Evolutionary conservation across 30 jellyfish, hydroid and myxozoan genomes (phyloP).

Genomic region (Turritopsis dohrnii): DNA sequence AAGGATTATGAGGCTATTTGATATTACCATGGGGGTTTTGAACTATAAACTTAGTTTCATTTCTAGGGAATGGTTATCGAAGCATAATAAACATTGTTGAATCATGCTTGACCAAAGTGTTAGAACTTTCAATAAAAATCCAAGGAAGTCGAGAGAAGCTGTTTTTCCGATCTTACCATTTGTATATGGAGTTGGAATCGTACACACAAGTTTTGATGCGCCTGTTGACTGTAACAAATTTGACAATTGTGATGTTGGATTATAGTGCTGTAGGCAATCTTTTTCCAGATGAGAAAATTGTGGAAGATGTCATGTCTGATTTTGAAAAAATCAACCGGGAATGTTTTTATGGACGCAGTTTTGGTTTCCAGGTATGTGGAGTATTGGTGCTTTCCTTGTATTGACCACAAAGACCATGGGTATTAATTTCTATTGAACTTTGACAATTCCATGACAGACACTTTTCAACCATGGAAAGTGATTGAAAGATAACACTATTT

Average conservation of each 20-base stretch:
- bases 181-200: slow-evolving; percentile 83
- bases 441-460: no score
- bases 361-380: slow-evolving; percentile 86
- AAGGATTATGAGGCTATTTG: no score
- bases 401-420: no score
- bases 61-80: slow-evolving; percentile 83
- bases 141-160: slow-evolving; percentile 57
- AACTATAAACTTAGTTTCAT: no score
- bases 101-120: slow-evolving; percentile 56
- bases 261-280: slow-evolving; percentile 50
- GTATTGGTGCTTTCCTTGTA: not conserved
- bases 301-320: slow-evolving; percentile 64
- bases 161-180: slow-evolving; percentile 79
- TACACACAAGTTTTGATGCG: slow-evolving; percentile 60
- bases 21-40: no score
- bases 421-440: no score
- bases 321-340: slow-evolving; percentile 83
- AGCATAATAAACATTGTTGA: slow-evolving; percentile 62
- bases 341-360: slow-evolving; percentile 89
- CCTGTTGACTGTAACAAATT: slow-evolving; percentile 65
- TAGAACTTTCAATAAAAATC: slow-evolving; percentile 48
- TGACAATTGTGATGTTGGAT: slow-evolving; percentile 59
- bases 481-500: no score
- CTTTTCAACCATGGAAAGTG: no score
- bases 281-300: slow-evolving; percentile 59